Evolutionary conservation across 2,113 vertebrate species (phyloP), one percentile per base, ranked within the genome.

Genomic region (Probosciger aterrimus): DNA sequence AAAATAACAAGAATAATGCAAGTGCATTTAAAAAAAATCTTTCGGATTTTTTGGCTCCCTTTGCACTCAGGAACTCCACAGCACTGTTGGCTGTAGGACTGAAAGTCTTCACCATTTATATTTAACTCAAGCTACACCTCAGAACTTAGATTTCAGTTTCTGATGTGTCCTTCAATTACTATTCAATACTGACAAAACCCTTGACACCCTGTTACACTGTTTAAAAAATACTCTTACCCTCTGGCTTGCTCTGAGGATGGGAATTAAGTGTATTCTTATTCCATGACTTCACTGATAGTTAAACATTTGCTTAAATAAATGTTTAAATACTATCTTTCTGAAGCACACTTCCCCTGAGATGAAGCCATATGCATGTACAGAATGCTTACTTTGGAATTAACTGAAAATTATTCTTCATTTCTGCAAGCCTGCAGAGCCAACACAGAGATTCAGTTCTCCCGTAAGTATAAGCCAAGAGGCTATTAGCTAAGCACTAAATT

Each of bases 361-460:
- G 7, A 94, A 94, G 71, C 50, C 79, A 82, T 43, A 63, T 39
- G 14, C 39, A 88, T 24, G 25, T 37, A 71, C 46, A 90, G 69
- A 93, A 81, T 71, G 52, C 60, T 93, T 94, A 78, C 67, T 97
- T 79, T 84, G 93, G 76, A 93, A 82, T 90, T 37, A 82, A 88
- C 64, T 84, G 39, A 78, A 88, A 90, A 93, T 86, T 64, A 75
- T 60, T 86, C 55, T 68, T 74, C 5, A 46, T 81, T 93, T 81
- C 82, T 94, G 46, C 31, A 86, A 43, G 55, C 23, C 71, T 75
- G 35, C 50, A 79, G 79, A 93, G 68, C 28, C 37, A 68, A 78
- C 27, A 64, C 1, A 57, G 43, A 81, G 69, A 78, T 75, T 74
- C 2, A 8, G 22, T 31, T 86, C 43, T 88, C 80, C 43, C 18